These are phyloP conservation scores for Bruchidius siliquastri DNA, from an alignment of 2,888 invertebrate genomes.

Conservation along the genomic window DNA sequence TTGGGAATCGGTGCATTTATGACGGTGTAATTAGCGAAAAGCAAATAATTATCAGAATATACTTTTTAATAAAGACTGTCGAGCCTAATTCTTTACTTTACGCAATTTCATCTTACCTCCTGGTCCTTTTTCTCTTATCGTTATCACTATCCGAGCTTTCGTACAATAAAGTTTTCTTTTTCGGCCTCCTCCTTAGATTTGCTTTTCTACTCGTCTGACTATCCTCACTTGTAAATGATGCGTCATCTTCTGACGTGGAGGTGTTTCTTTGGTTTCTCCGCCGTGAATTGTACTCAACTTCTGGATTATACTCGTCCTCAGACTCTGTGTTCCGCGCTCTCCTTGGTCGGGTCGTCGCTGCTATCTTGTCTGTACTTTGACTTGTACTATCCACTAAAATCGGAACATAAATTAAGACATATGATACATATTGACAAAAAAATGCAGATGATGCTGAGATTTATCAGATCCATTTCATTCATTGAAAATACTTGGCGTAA, in stretches of 20 bases:
- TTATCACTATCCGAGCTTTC: conserved; percentile 25
- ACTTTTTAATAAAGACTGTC: too few relatives aligned
- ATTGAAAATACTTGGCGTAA: too few relatives aligned
- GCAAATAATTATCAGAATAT: too few relatives aligned
- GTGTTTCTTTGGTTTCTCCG: conserved; percentile 22
- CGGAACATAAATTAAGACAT: neutral
- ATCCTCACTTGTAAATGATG: conserved; percentile 17
- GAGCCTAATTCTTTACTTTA: too few relatives aligned
- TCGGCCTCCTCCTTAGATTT: conserved; percentile 27
- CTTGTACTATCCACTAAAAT: conserved; percentile 14
- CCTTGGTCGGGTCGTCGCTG: conserved; percentile 4
- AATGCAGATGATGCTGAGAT: too few relatives aligned
- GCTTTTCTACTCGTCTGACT: conserved; percentile 21
- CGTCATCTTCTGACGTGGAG: conserved; percentile 27
- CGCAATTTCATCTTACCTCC: conserved; percentile 37
- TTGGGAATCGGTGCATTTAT: too few relatives aligned
- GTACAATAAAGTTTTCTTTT: conserved; percentile 27
- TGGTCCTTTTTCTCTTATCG: conserved; percentile 25
- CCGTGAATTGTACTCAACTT: conserved; percentile 24
- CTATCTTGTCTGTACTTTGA: conserved; percentile 11
- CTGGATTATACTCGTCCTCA: conserved; percentile 14
- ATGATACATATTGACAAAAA: too few relatives aligned
- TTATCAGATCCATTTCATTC: too few relatives aligned
- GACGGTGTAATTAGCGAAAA: too few relatives aligned
- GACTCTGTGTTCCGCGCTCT: conserved; percentile 3